phyloP scores from a whole-genome alignment of 2,113 vertebrate genomes.

The Mesembrinibis cayennensis region DNA sequence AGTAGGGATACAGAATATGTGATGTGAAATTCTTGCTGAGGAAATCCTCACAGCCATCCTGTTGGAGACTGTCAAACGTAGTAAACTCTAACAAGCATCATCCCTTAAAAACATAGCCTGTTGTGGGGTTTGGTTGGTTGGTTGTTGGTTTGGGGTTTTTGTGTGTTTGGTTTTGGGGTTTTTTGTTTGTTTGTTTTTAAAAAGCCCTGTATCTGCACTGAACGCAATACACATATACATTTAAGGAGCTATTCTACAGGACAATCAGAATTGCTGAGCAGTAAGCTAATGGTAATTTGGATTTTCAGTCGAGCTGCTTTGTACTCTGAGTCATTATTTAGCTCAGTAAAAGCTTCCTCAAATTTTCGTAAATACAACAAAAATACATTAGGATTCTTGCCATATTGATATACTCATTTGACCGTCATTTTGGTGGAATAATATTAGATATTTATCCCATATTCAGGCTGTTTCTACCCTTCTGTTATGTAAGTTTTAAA shows the following conservation, averaged over 20 bases:
- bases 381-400: not conserved
- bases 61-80: not conserved
- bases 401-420: not conserved
- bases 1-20: fast-evolving
- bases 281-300: not conserved
- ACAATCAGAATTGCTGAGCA: not conserved
- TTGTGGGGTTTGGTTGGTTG: not conserved
- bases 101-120: not conserved
- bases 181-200: not conserved
- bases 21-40: not conserved
- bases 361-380: not conserved
- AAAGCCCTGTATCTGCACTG: not conserved
- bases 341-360: not conserved
- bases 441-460: not conserved
- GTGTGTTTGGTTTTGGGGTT: too few relatives aligned
- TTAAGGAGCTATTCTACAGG: not conserved
- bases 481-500: not conserved
- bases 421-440: not conserved
- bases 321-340: not conserved
- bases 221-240: too few relatives aligned
- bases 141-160: too few relatives aligned
- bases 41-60: not conserved
- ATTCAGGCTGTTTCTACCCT: not conserved
- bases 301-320: not conserved
- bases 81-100: not conserved